A percentile compares a stretch with the other conserved stretches of the same genome.
phyloP scores from a whole-genome alignment of 2,797 vertebrate species.

The Squalus acanthias region DNA sequence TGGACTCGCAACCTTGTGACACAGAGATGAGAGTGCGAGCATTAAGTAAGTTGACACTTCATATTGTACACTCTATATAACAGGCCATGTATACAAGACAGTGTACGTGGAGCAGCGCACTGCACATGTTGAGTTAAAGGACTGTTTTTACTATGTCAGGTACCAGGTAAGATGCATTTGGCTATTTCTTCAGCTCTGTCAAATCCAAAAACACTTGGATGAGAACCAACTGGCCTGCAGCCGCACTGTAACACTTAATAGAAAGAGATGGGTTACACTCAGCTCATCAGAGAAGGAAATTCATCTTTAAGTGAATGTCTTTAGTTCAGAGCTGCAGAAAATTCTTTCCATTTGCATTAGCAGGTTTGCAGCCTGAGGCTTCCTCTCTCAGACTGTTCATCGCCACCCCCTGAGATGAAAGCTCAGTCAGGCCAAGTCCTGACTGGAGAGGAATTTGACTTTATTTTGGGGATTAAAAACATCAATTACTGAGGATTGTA shows the following conservation, averaged over 20 bases:
- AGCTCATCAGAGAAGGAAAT: background rate
- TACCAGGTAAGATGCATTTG: background rate
- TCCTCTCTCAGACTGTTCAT: constrained; percentile 24
- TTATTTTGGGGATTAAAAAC: constrained; percentile 31
- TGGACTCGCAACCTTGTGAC: background rate
- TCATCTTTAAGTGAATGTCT: constrained; percentile 16
- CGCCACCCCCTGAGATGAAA: constrained; percentile 35
- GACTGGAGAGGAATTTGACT: constrained; percentile 35
- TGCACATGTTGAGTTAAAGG: background rate
- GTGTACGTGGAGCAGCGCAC: background rate
- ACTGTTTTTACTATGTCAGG: background rate
- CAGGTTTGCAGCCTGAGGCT: constrained; percentile 21
- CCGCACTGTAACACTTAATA: background rate
- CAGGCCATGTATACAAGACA: background rate
- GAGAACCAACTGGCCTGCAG: background rate
- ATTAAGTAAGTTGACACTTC: background rate
- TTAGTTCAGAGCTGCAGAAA: background rate
- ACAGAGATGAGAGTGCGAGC: background rate
- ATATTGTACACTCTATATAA: background rate
- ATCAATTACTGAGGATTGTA: constrained; percentile 27
- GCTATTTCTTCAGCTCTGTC: background rate
- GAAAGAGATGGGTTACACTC: background rate
- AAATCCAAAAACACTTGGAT: background rate
- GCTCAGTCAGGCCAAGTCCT: constrained; percentile 9
- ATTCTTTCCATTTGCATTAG: background rate